Evolutionary conservation across 2,888 invertebrate genomes (phyloP).

Genomic region (Cremastobaeus sp.): DNA sequence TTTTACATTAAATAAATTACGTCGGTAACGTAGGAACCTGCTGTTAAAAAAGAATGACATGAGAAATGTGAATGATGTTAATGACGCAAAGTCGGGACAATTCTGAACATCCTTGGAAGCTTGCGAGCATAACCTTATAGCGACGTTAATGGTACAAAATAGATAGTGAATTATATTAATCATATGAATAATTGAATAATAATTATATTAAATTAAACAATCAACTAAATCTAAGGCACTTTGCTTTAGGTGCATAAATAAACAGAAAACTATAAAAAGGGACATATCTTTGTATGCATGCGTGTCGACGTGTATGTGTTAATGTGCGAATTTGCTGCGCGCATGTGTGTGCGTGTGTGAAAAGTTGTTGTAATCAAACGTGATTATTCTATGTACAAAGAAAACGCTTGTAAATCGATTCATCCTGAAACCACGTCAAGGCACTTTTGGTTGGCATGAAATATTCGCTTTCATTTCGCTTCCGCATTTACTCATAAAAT

Average conservation of each 20-base stretch:
- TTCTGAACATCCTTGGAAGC: constrained; percentile 31
- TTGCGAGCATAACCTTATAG: constrained; percentile 34
- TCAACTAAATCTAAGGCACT: constrained; percentile 39
- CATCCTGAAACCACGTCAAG: constrained; percentile 52
- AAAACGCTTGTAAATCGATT: constrained; percentile 41
- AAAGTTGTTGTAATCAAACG: background rate
- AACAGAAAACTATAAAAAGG: constrained; percentile 4
- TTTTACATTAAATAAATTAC: constrained; percentile 58
- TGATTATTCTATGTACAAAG: constrained; percentile 36
- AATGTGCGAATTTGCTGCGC: background rate
- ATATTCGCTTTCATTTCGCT: constrained; percentile 14
- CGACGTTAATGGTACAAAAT: constrained; percentile 38
- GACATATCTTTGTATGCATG: background rate
- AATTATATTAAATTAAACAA: constrained; percentile 13
- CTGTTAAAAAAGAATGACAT: constrained; percentile 45
- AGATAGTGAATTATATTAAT: background rate
- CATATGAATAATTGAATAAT: background rate
- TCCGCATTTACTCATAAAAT: constrained; percentile 31
- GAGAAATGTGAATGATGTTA: constrained; percentile 35
- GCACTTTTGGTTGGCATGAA: constrained; percentile 50
- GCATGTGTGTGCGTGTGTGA: background rate
- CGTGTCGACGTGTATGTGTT: background rate
- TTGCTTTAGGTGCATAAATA: constrained; percentile 25
- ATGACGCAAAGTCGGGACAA: constrained; percentile 32
- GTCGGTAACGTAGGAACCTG: constrained; percentile 58